These are phyloP conservation scores for Epinotia nisella DNA, from an alignment of 2,888 invertebrate species.

Conservation along the genomic window DNA sequence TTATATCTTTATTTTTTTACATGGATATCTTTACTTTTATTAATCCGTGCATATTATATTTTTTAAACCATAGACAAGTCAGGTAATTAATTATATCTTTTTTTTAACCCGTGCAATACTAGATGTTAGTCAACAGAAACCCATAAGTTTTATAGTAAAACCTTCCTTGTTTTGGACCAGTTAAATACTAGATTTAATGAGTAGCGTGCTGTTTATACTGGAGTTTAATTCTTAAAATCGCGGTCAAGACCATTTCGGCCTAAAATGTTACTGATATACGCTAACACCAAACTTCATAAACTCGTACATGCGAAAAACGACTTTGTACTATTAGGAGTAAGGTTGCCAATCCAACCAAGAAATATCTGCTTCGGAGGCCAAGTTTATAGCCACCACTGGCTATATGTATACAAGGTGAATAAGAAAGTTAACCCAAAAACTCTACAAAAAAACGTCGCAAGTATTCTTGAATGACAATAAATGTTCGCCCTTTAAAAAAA, in stretches of 20 bases:
- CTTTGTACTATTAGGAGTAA: background rate
- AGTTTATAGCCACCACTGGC: background rate
- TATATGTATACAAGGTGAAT: slow-evolving; percentile 37
- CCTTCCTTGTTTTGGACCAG: background rate
- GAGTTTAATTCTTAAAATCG: slow-evolving; percentile 29
- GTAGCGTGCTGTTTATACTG: slow-evolving; percentile 15
- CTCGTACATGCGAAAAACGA: background rate
- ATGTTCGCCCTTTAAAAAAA: background rate
- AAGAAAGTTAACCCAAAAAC: slow-evolving; percentile 40
- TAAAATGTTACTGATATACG: slow-evolving; percentile 26
- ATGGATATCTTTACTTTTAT: too few relatives aligned
- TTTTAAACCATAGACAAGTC: too few relatives aligned
- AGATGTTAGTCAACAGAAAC: background rate
- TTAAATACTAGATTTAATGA: slow-evolving; percentile 3
- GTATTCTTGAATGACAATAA: background rate
- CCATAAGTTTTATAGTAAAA: background rate
- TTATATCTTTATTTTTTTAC: too few relatives aligned
- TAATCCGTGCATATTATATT: too few relatives aligned
- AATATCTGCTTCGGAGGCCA: background rate
- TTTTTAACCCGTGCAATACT: too few relatives aligned
- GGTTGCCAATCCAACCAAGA: background rate
- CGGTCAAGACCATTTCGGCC: slow-evolving; percentile 36
- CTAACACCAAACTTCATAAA: background rate
- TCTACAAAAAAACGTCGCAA: slow-evolving; percentile 2
- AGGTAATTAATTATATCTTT: too few relatives aligned